A percentile compares a stretch with the other conserved stretches of the same genome.
phyloP scores from a whole-genome alignment of 2,113 vertebrate species.

The Nansenia antarctica region DNA sequence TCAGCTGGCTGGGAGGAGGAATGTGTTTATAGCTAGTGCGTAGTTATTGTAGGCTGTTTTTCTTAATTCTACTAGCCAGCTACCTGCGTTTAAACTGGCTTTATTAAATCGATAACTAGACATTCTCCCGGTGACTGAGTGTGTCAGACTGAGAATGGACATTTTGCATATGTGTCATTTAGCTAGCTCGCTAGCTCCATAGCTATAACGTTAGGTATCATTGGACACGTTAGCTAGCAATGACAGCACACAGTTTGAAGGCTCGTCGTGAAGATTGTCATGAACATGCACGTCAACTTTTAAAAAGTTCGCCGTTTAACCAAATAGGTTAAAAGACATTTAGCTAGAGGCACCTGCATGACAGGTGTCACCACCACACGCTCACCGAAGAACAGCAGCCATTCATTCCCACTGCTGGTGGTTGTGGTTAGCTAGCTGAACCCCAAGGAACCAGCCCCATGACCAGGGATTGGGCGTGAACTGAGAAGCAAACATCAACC shows the following conservation, averaged over 20 bases:
- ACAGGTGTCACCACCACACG: constrained; percentile 27
- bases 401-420: constrained; percentile 42
- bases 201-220: constrained; percentile 6
- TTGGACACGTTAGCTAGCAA: not conserved
- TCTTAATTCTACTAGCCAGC: too few relatives aligned
- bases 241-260: not conserved
- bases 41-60: too few relatives aligned
- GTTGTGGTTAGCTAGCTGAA: constrained; percentile 48
- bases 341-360: constrained; percentile 4
- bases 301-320: too few relatives aligned
- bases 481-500: constrained; percentile 4
- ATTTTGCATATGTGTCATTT: too few relatives aligned
- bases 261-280: not conserved
- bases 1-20: too few relatives aligned
- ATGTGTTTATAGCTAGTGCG: too few relatives aligned
- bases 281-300: not conserved
- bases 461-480: constrained; percentile 55
- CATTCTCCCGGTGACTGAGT: too few relatives aligned
- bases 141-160: too few relatives aligned
- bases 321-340: not conserved
- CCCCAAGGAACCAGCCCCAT: constrained; percentile 41
- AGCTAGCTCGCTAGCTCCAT: constrained; percentile 27
- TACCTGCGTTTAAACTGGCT: too few relatives aligned
- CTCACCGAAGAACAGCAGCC: not conserved
- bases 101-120: too few relatives aligned